Percentiles rank a stretch among this genome's conserved stretches.
These are phyloP conservation scores for Lapara coniferarum DNA, from an alignment of 2,888 invertebrate genomes.

Conservation along the genomic window DNA sequence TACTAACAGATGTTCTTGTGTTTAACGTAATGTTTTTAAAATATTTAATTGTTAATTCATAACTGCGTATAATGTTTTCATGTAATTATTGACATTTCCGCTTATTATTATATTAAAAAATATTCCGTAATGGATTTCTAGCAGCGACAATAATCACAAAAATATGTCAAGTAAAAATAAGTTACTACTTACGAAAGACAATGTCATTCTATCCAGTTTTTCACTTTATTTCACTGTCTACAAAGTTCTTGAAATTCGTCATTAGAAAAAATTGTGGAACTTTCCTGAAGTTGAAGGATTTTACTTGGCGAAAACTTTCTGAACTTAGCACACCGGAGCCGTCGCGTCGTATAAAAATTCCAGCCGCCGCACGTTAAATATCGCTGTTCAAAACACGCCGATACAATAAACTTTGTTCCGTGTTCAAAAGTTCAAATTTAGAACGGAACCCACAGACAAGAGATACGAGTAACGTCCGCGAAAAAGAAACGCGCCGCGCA, in stretches of 20 bases:
- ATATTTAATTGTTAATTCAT: slow-evolving; percentile 1
- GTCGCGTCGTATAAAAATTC: slow-evolving; percentile 29
- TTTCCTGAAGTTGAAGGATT: slow-evolving; percentile 32
- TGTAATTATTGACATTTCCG: not conserved
- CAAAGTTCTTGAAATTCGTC: slow-evolving; percentile 37
- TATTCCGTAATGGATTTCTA: too few relatives aligned
- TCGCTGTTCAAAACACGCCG: slow-evolving; percentile 34
- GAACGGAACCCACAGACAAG: slow-evolving; percentile 59
- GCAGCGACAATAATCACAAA: too few relatives aligned
- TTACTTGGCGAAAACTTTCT: slow-evolving; percentile 32
- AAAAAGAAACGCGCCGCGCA: slow-evolving; percentile 68
- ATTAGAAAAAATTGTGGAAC: slow-evolving; percentile 27
- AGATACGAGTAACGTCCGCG: slow-evolving; percentile 64
- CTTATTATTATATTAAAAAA: not conserved
- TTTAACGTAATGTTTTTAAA: not conserved
- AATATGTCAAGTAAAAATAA: not conserved
- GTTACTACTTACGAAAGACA: slow-evolving; percentile 77
- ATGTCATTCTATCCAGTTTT: slow-evolving; percentile 78
- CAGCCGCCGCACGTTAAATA: slow-evolving; percentile 34
- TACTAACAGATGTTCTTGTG: slow-evolving; percentile 12
- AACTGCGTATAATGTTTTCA: not conserved
- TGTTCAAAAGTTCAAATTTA: slow-evolving; percentile 60
- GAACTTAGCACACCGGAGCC: slow-evolving; percentile 34
- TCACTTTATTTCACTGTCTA: slow-evolving; percentile 54
- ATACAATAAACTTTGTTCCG: slow-evolving; percentile 47